A percentile compares a stretch with the other conserved stretches of the same genome.
phyloP scores from a whole-genome alignment of 1,140 invertebrate genomes.

The Ceratina japonica region DNA sequence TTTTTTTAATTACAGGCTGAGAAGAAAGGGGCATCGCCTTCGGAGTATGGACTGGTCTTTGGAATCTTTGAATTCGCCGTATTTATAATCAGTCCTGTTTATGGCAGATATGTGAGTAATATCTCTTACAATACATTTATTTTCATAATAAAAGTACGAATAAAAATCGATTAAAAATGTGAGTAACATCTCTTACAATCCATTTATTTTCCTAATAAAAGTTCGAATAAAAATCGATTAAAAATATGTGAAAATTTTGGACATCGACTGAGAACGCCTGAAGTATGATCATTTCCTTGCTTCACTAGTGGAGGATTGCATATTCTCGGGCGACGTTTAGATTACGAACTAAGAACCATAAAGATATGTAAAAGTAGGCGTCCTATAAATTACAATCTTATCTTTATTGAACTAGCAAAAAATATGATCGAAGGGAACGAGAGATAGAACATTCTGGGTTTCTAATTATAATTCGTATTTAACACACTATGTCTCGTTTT shows the following conservation, averaged over 20 bases:
- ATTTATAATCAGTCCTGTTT: conserved; percentile 92
- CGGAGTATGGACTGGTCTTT: conserved; percentile 95
- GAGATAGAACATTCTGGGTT: conserved; percentile 6
- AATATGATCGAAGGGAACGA: neutral
- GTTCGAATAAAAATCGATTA: no score
- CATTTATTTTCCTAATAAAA: no score
- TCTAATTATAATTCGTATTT: neutral
- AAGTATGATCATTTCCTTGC: neutral
- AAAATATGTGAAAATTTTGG: neutral
- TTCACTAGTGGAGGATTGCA: neutral
- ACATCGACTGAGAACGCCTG: neutral
- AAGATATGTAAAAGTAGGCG: no score
- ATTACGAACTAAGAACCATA: neutral
- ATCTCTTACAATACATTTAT: no score
- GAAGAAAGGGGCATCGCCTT: conserved; percentile 90
- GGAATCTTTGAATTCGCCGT: conserved; percentile 96
- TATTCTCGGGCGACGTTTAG: conserved; percentile 1
- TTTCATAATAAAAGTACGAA: no score
- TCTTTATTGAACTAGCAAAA: neutral
- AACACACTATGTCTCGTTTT: neutral
- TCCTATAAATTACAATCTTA: neutral
- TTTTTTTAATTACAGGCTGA: conserved; percentile 84
- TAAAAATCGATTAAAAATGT: neutral
- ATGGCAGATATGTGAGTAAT: conserved; percentile 88
- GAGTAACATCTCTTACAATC: conserved; percentile 62